Evolutionary conservation across 1,140 invertebrate genomes (phyloP).

Genomic region (Pachypsylla venusta): DNA sequence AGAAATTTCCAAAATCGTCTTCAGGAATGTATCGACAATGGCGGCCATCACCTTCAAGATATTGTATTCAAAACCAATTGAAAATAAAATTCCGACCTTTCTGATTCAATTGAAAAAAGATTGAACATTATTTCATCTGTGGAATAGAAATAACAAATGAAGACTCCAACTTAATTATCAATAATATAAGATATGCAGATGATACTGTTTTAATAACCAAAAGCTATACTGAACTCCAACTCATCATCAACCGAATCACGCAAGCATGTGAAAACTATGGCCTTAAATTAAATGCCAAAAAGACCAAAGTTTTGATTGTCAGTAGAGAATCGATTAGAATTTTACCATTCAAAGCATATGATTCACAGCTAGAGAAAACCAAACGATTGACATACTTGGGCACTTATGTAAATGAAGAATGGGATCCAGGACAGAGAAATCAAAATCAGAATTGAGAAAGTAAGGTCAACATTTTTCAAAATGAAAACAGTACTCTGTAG

Average conservation of each 20-base stretch:
- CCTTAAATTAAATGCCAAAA: not conserved
- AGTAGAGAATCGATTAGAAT: not conserved
- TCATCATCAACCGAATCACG: not conserved
- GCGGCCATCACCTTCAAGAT: too few relatives aligned
- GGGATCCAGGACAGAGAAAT: slow-evolving; percentile 6
- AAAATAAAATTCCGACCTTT: too few relatives aligned
- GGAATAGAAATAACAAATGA: not conserved
- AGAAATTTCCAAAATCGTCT: too few relatives aligned
- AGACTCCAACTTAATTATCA: not conserved
- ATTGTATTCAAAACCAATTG: too few relatives aligned
- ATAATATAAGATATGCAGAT: not conserved
- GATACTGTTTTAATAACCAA: not conserved
- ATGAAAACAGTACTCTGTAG: slow-evolving; percentile 5
- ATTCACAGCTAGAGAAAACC: not conserved
- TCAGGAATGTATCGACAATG: too few relatives aligned
- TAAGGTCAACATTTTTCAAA: slow-evolving; percentile 10
- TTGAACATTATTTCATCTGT: too few relatives aligned
- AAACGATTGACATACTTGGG: not conserved
- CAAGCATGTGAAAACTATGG: not conserved
- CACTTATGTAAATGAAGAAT: not conserved
- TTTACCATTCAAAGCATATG: not conserved
- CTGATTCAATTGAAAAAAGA: too few relatives aligned
- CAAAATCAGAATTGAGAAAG: slow-evolving; percentile 6
- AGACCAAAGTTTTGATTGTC: not conserved
- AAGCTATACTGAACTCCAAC: not conserved